Percentiles rank a stretch among this genome's conserved stretches.
phyloP scores from a whole-genome alignment of 1,140 invertebrate species.

The Sinonovacula constricta region DNA sequence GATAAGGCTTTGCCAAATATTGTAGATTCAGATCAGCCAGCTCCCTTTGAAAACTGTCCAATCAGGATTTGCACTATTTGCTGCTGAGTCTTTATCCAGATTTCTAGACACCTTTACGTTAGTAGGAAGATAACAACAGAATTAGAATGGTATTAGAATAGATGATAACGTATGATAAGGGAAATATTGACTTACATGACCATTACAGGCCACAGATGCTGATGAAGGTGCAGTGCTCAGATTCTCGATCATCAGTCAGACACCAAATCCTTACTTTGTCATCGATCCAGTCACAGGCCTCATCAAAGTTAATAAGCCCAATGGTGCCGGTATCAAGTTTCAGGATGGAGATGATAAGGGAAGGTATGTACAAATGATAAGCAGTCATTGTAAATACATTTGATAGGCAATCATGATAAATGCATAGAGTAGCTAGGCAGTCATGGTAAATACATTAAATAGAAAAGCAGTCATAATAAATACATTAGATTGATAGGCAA shows the following conservation, averaged over 20 bases:
- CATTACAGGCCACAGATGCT: constrained; percentile 24
- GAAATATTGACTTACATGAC: neutral
- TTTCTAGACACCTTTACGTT: neutral
- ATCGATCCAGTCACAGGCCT: constrained; percentile 54
- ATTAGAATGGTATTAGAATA: neutral
- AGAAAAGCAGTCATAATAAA: no score
- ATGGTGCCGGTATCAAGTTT: constrained; percentile 18
- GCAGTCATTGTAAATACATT: no score
- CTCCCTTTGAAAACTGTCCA: no score
- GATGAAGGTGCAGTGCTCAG: neutral
- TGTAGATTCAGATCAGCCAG: neutral
- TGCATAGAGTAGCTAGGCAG: no score
- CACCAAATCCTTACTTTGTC: neutral
- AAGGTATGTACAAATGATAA: no score
- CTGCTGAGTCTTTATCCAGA: neutral
- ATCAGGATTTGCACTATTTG: neutral
- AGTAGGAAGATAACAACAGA: neutral
- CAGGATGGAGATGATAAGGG: constrained; percentile 8
- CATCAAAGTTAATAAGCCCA: constrained; percentile 60
- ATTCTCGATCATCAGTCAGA: constrained; percentile 17
- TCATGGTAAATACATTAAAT: no score
- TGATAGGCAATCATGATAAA: no score
- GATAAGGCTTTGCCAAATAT: no score
- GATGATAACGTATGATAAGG: neutral
- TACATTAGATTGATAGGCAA: no score